Evolutionary conservation across 2,113 vertebrate genomes (phyloP), one percentile per base, ranked within the genome.

Genomic region (Uria aalge): DNA sequence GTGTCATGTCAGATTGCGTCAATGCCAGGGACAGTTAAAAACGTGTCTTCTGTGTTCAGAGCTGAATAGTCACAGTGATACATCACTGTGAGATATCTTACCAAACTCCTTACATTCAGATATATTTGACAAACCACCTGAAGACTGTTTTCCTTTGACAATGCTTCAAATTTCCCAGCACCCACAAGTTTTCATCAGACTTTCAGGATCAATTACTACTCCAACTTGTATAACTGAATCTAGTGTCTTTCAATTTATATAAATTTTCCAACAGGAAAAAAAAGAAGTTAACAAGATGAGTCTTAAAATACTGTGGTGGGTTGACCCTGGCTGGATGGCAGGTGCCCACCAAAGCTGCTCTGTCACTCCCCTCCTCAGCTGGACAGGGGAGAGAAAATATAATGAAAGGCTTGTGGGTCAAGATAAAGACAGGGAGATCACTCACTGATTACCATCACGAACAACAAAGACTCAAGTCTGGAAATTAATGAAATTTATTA

Each of bases 401-500:
- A 71, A 4, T 1, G 2, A 63, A 71, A 66, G 2, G 8, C 17
- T 60, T 5, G 2, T 29, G 15, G 6, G 13, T 2, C 6, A 9
- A 69, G 30, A 20, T 15, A 57, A 68, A 1, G 2, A 62, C 30
- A 47, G 9, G 5, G 30, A 84, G 23, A 48, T 88, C 43, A 17
- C 5, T 57, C 12, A 62, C 27, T 11, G n/a, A 15, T 53, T 43
- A 72, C 27, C 3, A 4, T 53, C 30, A 87, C 2, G 3, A 13
- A 27, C 8, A 67, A 92, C 75, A 43, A 13, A 15, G 8, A 26
- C 24, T 68, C 14, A 10, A 29, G 7, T 12, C 15, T 2, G 32
- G 12, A 92, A 60, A 10, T 21, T 38, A 59, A 27, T 41, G 81
- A 48, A 68, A 29, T 55, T 62, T 79, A 34, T 56, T 71, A 11